A percentile compares a stretch with the other conserved stretches of the same genome.
These are phyloP conservation scores for Sebastes variabilis DNA, from an alignment of 2,797 vertebrate genomes.

Conservation along the genomic window DNA sequence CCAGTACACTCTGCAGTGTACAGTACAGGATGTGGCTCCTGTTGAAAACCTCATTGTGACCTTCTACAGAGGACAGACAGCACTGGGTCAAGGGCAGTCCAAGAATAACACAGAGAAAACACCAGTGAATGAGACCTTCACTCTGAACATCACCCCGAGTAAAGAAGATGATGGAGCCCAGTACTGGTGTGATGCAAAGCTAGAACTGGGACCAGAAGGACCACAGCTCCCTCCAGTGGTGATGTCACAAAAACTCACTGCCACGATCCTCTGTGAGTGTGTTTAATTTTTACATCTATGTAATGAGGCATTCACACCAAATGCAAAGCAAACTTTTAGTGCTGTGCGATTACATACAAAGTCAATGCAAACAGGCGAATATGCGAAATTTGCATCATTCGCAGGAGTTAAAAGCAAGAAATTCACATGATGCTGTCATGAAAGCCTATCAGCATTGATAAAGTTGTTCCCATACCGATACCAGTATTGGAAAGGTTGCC, in stretches of 20 bases:
- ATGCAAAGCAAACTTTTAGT: no score
- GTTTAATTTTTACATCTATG: background rate
- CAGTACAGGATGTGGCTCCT: constrained; percentile 55
- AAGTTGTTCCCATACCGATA: no score
- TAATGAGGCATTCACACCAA: background rate
- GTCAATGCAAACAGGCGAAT: no score
- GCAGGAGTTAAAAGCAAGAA: no score
- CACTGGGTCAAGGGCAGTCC: constrained; percentile 1
- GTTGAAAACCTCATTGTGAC: constrained; percentile 46
- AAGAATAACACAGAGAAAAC: background rate
- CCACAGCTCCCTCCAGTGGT: constrained; percentile 23
- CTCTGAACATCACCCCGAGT: constrained; percentile 25
- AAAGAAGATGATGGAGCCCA: constrained; percentile 56
- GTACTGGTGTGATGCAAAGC: constrained; percentile 74
- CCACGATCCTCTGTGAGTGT: constrained; percentile 73
- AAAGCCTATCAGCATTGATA: no score
- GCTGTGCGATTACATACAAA: no score
- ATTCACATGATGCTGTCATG: accelerated
- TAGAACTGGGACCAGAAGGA: constrained; percentile 58
- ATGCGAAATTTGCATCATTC: background rate
- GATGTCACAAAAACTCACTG: constrained; percentile 32
- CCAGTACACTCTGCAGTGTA: constrained; percentile 62
- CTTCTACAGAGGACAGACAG: constrained; percentile 56
- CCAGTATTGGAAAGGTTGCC: accelerated
- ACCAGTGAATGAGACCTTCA: constrained; percentile 42